Base-by-base conservation (phyloP, 2,113 vertebrate genomes). In the Lophius piscatorius region DNA sequence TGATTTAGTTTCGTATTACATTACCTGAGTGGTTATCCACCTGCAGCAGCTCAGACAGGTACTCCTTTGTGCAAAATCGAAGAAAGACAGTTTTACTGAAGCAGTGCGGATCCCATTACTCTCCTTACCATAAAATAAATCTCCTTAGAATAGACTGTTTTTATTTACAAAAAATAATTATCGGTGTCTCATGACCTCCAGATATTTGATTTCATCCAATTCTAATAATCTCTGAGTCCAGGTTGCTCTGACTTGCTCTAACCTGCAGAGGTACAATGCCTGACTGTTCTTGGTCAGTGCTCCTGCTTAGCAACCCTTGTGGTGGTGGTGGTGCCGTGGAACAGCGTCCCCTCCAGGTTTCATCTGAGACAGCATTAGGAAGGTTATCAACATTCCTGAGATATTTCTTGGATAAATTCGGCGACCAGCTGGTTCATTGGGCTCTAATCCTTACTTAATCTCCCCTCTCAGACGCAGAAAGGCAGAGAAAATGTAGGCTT, bases 1-100 rank as follows among this genome's bases (percentile, higher is more conserved):
- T 92, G 91, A 39, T 65, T 40, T 56, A 76, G 87, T 81, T 78
- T 92, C 88, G 61, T 56, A 66, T 92, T 91, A 89, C 90, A 87
- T 66, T 80, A 91, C 91, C 91, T 92, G 91, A 71, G 84, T 76
- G 74, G 65, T 80, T 74, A 71, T 83, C 84, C 83, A 91, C 88
- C 88, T 92, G 90, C 74, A 57, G 65, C 58, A 14, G 44, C 23
- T 55, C 63, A 62, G 9, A 91, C 88, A 92, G 77, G 87, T 50
- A 68, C 58, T 78, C 81, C 87, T 90, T 91, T 92, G 91, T 91
- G 42, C 56, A 22, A 31, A 73, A 34, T 63, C 45, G 47, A 45
- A 9, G 42, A 14, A 52, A 75, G 31, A 38, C 23, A 49, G 26
- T 16, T 29, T 70, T 21, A 46, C 18, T 76, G 31, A 36, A 60